Percentiles rank a stretch among this genome's conserved stretches.
These are phyloP conservation scores for Clepsis dumicolana DNA, from an alignment of 2,888 invertebrate species.

Conservation along the genomic window DNA sequence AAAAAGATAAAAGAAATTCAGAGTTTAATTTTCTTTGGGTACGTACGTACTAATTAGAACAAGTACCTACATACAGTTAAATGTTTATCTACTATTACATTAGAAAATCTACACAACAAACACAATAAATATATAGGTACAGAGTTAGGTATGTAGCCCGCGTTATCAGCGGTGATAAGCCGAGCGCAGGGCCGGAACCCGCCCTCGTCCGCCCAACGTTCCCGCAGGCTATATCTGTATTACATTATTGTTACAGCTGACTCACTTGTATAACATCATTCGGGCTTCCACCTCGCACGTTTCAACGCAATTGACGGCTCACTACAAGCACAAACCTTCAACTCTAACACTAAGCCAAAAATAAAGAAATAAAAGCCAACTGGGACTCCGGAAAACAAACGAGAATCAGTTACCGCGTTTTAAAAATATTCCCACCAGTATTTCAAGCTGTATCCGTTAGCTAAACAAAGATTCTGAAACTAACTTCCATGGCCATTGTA, in stretches of 20 bases:
- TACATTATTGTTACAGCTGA: slow-evolving; percentile 43
- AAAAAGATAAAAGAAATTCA: neutral
- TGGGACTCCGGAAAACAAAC: slow-evolving; percentile 4
- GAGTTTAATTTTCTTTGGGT: no score
- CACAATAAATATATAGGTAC: slow-evolving; percentile 36
- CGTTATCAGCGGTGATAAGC: slow-evolving; percentile 80
- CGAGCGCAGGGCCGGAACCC: slow-evolving; percentile 65
- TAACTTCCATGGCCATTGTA: slow-evolving; percentile 67
- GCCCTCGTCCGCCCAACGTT: slow-evolving; percentile 61
- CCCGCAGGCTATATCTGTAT: slow-evolving; percentile 65
- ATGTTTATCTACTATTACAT: slow-evolving; percentile 58
- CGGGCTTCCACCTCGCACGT: slow-evolving; percentile 32
- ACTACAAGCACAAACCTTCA: slow-evolving; percentile 11
- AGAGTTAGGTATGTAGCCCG: slow-evolving; percentile 51
- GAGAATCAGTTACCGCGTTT: slow-evolving; percentile 33
- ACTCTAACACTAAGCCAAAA: slow-evolving; percentile 2
- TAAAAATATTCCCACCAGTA: slow-evolving; percentile 45
- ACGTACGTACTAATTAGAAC: slow-evolving; percentile 1
- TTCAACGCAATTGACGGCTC: slow-evolving; percentile 8
- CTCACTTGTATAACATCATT: slow-evolving; percentile 41
- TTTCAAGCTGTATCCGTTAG: slow-evolving; percentile 61
- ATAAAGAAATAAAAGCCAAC: slow-evolving; percentile 13
- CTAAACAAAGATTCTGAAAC: slow-evolving; percentile 77
- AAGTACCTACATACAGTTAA: neutral
- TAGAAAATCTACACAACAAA: slow-evolving; percentile 52